These are phyloP conservation scores for Orthonyx spaldingii DNA, from an alignment of 2,113 vertebrate genomes.

Conservation along the genomic window DNA sequence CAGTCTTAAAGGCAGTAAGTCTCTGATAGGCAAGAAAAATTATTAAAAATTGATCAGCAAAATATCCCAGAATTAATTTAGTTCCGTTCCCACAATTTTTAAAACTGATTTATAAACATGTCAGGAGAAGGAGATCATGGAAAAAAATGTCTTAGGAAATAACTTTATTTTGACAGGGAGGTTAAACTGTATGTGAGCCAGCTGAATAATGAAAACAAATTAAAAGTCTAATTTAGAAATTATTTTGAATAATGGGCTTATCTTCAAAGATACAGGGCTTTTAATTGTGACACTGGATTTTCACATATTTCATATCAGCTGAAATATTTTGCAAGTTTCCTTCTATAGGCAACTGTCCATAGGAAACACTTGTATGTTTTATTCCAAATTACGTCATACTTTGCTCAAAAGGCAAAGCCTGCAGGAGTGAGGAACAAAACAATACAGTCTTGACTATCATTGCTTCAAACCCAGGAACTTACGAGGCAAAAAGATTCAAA, in stretches of 20 bases:
- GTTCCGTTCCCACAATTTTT: slow-evolving; percentile 30
- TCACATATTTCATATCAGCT: background rate
- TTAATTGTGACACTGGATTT: slow-evolving; percentile 6
- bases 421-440: background rate
- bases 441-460: background rate
- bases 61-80: slow-evolving; percentile 56
- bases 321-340: background rate
- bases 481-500: background rate
- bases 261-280: slow-evolving; percentile 28
- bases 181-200: slow-evolving; percentile 37
- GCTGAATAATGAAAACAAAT: slow-evolving; percentile 67
- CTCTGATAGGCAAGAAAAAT: slow-evolving; percentile 24
- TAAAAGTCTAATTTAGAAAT: slow-evolving; percentile 63
- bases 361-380: background rate
- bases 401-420: background rate
- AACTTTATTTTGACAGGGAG: slow-evolving; percentile 56
- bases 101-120: slow-evolving; percentile 64
- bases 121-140: slow-evolving; percentile 28
- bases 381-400: background rate
- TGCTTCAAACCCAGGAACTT: background rate
- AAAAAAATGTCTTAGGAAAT: slow-evolving; percentile 46
- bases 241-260: slow-evolving; percentile 61
- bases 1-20: slow-evolving; percentile 14
- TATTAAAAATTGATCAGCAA: slow-evolving; percentile 40
- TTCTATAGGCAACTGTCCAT: background rate